phyloP scores from a whole-genome alignment of 1,140 invertebrate species.

The Parasteatoda tepidariorum region DNA sequence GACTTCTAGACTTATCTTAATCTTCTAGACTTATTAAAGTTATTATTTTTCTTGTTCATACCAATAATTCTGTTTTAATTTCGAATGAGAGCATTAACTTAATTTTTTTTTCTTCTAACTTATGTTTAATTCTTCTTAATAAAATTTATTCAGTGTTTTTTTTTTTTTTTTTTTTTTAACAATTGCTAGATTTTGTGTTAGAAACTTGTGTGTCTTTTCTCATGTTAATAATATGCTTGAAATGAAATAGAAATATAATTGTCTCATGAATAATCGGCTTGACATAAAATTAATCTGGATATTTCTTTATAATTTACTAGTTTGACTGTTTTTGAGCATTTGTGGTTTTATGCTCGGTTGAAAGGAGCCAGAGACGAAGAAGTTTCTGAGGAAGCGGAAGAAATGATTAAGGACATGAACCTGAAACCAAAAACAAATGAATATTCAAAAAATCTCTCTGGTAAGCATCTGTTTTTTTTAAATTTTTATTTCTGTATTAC shows the following conservation, averaged over 20 bases:
- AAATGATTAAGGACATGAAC: constrained; percentile 72
- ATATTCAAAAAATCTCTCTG: constrained; percentile 72
- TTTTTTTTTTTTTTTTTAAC: neutral
- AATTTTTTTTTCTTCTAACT: neutral
- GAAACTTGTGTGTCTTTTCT: no score
- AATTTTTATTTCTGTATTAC: neutral
- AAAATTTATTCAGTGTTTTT: neutral
- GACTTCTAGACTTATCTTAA: no score
- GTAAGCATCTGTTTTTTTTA: constrained; percentile 61
- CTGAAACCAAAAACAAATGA: constrained; percentile 72
- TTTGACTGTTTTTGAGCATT: constrained; percentile 72
- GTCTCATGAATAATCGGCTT: neutral
- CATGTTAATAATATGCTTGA: no score
- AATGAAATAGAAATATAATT: no score
- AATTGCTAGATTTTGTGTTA: neutral
- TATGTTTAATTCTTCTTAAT: neutral
- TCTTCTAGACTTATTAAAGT: no score
- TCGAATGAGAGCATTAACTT: no score
- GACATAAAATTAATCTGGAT: neutral
- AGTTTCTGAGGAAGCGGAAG: constrained; percentile 67
- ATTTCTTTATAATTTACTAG: constrained; percentile 62
- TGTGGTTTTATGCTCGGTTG: constrained; percentile 72
- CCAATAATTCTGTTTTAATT: no score
- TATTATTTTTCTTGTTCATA: no score
- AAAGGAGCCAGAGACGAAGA: constrained; percentile 68